Evolutionary conservation across 2,888 invertebrate genomes (phyloP).

Genomic region (Monoplex corrugatus): DNA sequence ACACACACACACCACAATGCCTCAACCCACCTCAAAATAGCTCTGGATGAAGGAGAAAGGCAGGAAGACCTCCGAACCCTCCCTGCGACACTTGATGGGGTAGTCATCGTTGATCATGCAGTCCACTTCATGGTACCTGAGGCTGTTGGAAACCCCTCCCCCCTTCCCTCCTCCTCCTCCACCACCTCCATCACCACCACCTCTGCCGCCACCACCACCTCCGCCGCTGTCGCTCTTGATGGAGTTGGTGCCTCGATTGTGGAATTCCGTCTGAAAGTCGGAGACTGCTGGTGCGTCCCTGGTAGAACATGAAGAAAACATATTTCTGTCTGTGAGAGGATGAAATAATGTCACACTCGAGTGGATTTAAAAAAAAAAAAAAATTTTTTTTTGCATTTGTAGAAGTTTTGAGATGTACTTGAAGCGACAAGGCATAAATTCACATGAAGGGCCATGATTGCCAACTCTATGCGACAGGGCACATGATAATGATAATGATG

Average conservation of each 20-base stretch:
- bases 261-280: constrained; percentile 50
- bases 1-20: background rate
- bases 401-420: no score
- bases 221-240: constrained; percentile 45
- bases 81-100: constrained; percentile 89
- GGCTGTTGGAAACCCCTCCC: background rate
- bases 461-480: no score
- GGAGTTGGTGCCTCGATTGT: constrained; percentile 59
- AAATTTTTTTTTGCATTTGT: no score
- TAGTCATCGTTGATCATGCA: constrained; percentile 95
- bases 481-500: no score
- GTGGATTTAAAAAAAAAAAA: no score
- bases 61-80: constrained; percentile 92
- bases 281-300: constrained; percentile 31
- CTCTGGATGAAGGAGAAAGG: constrained; percentile 92
- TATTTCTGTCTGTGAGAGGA: background rate
- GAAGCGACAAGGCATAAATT: no score
- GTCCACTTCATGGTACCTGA: constrained; percentile 66
- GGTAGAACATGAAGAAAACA: constrained; percentile 32
- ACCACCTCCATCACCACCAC: background rate
- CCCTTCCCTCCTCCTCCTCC: background rate
- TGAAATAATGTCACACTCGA: no score
- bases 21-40: constrained; percentile 92
- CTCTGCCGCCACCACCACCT: background rate
- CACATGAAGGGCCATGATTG: no score